A percentile compares a stretch with the other conserved stretches of the same genome.
Conservation (phyloP, 2,888 invertebrate species). For the Plusia festucae region DNA sequence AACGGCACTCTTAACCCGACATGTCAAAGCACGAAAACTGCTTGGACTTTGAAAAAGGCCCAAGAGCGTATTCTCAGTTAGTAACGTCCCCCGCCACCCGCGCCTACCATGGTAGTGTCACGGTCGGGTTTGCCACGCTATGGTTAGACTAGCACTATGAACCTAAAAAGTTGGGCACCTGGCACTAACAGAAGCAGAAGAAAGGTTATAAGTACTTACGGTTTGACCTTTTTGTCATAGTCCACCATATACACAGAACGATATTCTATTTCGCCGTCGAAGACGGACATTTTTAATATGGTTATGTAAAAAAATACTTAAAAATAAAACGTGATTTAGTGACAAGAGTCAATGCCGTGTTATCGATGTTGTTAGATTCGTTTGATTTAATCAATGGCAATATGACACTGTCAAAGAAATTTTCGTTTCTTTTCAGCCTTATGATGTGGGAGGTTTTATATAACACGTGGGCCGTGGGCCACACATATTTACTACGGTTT, state of each 20-base stretch:
- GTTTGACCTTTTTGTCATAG: slow-evolving; percentile 73
- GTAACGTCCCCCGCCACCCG: too few relatives aligned
- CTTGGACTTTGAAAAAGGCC: too few relatives aligned
- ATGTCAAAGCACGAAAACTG: too few relatives aligned
- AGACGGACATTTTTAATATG: slow-evolving; percentile 77
- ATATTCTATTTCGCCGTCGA: slow-evolving; percentile 85
- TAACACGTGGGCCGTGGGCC: not conserved
- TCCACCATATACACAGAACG: slow-evolving; percentile 81
- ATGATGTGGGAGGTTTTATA: not conserved
- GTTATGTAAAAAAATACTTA: slow-evolving; percentile 21
- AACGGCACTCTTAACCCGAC: too few relatives aligned
- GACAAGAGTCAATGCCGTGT: not conserved
- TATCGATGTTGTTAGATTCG: slow-evolving; percentile 4
- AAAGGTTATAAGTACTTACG: slow-evolving; percentile 67
- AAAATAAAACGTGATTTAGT: slow-evolving; percentile 13
- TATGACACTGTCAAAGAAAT: not conserved
- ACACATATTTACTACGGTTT: too few relatives aligned
- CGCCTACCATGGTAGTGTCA: too few relatives aligned
- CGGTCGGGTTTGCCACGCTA: too few relatives aligned
- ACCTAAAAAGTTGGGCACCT: too few relatives aligned
- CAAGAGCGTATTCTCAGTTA: too few relatives aligned
- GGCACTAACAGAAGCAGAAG: not conserved
- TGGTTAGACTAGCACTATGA: too few relatives aligned
- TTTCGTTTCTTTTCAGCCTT: not conserved
- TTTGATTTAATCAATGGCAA: too few relatives aligned